Evolutionary conservation across 2,888 invertebrate genomes (phyloP), one percentile per base, ranked within the genome.

Genomic region (Tipula lateralis): DNA sequence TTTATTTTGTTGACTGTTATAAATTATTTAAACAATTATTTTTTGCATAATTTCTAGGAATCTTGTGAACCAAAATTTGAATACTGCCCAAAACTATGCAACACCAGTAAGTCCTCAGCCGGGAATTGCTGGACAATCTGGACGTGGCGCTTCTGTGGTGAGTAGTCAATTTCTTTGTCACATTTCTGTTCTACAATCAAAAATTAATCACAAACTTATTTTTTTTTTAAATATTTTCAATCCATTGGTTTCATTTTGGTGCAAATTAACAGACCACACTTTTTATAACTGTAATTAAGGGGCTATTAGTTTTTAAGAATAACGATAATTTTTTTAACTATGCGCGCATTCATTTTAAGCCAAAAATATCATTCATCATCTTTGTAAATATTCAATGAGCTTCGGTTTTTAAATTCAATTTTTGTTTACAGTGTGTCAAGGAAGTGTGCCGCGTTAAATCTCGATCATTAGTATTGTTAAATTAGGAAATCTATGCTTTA

Each of bases 131-230:
- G 93, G 95, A 86, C 96, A 96, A 89, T 96, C 96, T 84, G 96
- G 96, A 66, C 93, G 96, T 85, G 96, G 96, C 85, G 94, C 96
- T 85, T 95, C 96, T 87, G 95, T 97, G 92, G 97, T 96, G 91
- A 94, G 95, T 91, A 86, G 16, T 34, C 66, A 24, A 7, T 66
- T 66, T 66, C 1, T 2, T 44, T 24, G 19, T 66, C 9, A 24
- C 66, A 66, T 24, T 9, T 66, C 2, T 66, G 9, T 66, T 66
- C 66, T 66, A 66, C 19, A 66, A 6, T 24, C 66, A 66, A 66
- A n/a, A 2, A 66, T 66, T 66, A 66, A 66, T 66, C 66, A 66
- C 66, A 66, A 24, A 9, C 9, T 9, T 3, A 24, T 66, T 66
- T 66, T 66, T 66, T 66, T 66, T 66, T 66, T 66, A 9, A 66